A percentile compares a stretch with the other conserved stretches of the same genome.
Evolutionary conservation across 2,797 vertebrate species (phyloP).

Genomic region (Lacerta bilineata): DNA sequence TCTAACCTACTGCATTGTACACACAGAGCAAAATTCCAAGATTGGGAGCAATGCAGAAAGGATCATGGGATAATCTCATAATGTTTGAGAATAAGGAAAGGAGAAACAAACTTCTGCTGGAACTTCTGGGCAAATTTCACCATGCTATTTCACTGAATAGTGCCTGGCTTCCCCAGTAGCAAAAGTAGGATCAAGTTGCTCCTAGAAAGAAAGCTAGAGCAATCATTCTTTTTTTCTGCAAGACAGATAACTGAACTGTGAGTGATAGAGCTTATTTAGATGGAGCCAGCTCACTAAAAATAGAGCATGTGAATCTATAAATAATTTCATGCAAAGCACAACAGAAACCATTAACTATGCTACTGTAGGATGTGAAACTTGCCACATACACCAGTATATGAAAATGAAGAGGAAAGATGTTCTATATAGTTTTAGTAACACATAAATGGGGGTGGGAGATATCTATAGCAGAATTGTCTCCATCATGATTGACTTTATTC

Average conservation of each 20-base stretch:
- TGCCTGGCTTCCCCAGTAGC: not conserved
- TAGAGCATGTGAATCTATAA: slow-evolving; percentile 11
- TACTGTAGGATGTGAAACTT: not conserved
- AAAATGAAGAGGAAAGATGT: not conserved
- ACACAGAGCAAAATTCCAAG: no score
- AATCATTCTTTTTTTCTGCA: not conserved
- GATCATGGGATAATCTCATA: no score
- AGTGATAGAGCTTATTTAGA: not conserved
- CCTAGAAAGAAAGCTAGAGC: not conserved
- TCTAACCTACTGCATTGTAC: no score
- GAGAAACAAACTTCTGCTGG: not conserved
- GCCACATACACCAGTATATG: not conserved
- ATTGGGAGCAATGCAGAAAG: not conserved
- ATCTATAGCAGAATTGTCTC: not conserved
- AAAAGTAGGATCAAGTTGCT: not conserved
- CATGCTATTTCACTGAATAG: not conserved
- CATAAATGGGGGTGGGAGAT: not conserved
- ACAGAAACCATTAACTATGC: slow-evolving; percentile 6
- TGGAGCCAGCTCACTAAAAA: slow-evolving; percentile 18
- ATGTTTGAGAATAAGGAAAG: not conserved
- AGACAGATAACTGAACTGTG: not conserved
- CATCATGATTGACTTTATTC: not conserved
- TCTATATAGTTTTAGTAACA: not conserved
- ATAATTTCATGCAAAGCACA: slow-evolving; percentile 10
- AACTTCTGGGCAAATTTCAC: not conserved